Percentiles rank a stretch among this genome's conserved stretches.
Evolutionary conservation across 1,140 invertebrate genomes (phyloP).

Genomic region (Drosophila tani): DNA sequence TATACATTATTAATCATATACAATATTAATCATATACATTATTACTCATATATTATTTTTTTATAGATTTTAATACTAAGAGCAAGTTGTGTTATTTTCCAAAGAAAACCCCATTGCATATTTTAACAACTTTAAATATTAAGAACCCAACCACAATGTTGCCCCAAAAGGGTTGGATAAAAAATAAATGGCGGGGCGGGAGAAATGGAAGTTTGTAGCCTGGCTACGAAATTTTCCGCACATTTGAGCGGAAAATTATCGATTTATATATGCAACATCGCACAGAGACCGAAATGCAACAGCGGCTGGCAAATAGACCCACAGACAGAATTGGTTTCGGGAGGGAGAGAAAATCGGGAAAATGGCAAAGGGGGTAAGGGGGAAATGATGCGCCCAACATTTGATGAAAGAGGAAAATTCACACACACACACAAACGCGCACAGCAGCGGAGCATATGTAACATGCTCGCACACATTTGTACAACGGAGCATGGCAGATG

Average conservation of each 20-base stretch:
- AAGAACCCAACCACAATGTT: constrained; percentile 9
- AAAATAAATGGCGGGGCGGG: not conserved
- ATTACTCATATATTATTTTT: not conserved
- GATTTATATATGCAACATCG: constrained; percentile 71
- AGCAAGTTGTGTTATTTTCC: not conserved
- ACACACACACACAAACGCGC: constrained; percentile 3
- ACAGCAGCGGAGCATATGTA: constrained; percentile 29
- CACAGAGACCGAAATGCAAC: constrained; percentile 64
- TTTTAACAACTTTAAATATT: constrained; percentile 37
- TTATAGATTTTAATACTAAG: not conserved
- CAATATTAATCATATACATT: too few relatives aligned
- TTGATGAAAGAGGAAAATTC: constrained; percentile 49
- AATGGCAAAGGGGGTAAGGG: constrained; percentile 1
- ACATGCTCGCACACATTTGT: constrained; percentile 43
- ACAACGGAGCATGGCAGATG: constrained; percentile 30
- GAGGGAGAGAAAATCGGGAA: not conserved
- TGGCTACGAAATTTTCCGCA: constrained; percentile 79
- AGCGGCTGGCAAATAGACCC: constrained; percentile 69
- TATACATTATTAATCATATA: too few relatives aligned
- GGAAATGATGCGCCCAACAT: constrained; percentile 56
- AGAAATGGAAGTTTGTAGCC: constrained; percentile 25
- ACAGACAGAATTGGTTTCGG: constrained; percentile 42
- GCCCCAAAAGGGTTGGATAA: constrained; percentile 7
- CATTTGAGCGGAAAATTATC: constrained; percentile 83
- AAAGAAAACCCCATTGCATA: not conserved